phyloP scores from a whole-genome alignment of 2,888 invertebrate genomes.

The Lycaena phlaeas region DNA sequence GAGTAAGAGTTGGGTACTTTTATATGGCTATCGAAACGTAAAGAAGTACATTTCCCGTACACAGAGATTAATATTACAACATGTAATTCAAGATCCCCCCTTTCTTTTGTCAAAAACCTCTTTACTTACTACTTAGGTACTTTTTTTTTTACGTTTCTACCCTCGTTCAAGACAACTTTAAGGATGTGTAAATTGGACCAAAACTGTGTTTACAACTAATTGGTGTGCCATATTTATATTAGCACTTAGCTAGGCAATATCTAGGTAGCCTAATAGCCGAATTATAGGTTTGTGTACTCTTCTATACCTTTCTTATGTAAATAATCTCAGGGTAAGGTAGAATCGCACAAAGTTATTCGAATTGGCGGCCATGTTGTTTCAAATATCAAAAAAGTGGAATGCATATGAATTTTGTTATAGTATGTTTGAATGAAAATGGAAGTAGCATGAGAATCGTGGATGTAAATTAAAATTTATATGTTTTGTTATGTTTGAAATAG shows the following conservation, averaged over 20 bases:
- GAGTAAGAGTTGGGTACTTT: too few relatives aligned
- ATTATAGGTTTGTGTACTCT: slow-evolving; percentile 1
- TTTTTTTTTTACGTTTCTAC: too few relatives aligned
- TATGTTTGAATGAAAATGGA: too few relatives aligned
- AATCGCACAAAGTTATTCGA: neutral
- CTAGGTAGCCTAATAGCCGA: neutral
- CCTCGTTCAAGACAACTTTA: neutral
- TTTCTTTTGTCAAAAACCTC: too few relatives aligned
- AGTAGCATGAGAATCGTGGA: too few relatives aligned
- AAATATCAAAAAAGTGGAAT: neutral
- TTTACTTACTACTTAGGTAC: too few relatives aligned
- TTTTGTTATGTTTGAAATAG: too few relatives aligned
- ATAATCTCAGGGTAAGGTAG: neutral
- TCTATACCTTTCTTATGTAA: neutral
- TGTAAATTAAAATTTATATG: too few relatives aligned
- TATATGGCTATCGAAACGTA: too few relatives aligned
- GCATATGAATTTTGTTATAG: neutral
- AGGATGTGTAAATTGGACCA: slow-evolving; percentile 15
- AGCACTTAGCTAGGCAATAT: neutral
- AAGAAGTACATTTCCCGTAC: too few relatives aligned
- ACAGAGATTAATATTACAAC: too few relatives aligned
- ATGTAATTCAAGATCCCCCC: too few relatives aligned
- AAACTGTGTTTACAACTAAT: slow-evolving; percentile 10
- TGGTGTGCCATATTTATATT: slow-evolving; percentile 15
- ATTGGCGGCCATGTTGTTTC: neutral